Evolutionary conservation across 2,113 vertebrate species (phyloP), one percentile per base, ranked within the genome.

Genomic region (Eleginops maclovinus): DNA sequence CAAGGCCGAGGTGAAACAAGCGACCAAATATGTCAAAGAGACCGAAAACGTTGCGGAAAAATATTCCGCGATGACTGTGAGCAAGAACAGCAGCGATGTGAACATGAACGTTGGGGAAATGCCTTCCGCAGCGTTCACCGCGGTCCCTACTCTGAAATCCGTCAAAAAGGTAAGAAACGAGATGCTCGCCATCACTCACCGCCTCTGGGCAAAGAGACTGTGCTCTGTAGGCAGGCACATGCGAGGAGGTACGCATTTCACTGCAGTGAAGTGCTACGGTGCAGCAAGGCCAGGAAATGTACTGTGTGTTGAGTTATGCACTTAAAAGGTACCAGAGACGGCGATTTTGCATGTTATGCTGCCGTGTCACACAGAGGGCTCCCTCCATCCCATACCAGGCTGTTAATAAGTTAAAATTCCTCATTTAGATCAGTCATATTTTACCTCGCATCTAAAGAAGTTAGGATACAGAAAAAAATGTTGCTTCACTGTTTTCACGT

Each of bases 1-100:
- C 76, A 91, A 94, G 86, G 62, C 90, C 83, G 95, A 95, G 88
- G 90, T 94, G 9, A 95, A 95, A 79, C 95, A 95, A 88, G 94
- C 93, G 81, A 95, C 94, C 3, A 95, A 95, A 92, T 94, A 95
- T 88, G 94, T 95, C 63, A 95, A 95, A 77, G 95, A 95, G 86
- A 95, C 94, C 28, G 95, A 95, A 56, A 95, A 95, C 85, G 95
- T 95, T 0, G 95, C 95, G 44, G 95, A 95, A 24, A 95, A 95
- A 91, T 95, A 95, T 31, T 95, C 95, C 0, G 94, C 92, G 40
- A 56, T 95, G 92, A 95, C 94, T 1, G 94, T 93, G 21, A 92
- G 93, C 88, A 95, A 94, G 68, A 94, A 93, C 89, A 94, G 91
- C 92, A 94, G 92, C 68, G 95, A 95, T 36, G 91, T 93, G 82